Percentiles rank a stretch among this genome's conserved stretches.
phyloP scores from a whole-genome alignment of 1,140 invertebrate species.

The Cylas formicarius region DNA sequence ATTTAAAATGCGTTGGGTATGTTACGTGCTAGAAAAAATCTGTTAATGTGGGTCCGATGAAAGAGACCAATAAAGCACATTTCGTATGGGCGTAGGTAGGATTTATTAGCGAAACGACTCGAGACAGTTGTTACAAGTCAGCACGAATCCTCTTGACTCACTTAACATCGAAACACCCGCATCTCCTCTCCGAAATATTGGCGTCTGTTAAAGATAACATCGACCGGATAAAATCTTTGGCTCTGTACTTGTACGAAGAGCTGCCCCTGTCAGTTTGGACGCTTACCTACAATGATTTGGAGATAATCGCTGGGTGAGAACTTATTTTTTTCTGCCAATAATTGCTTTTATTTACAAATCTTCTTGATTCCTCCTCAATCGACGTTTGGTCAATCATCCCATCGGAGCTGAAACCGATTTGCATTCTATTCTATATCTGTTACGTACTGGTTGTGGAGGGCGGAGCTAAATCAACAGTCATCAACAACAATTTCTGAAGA shows the following conservation, averaged over 20 bases:
- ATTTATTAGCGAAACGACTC: constrained; percentile 62
- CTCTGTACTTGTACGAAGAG: constrained; percentile 68
- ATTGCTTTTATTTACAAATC: neutral
- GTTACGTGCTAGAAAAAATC: too few relatives aligned
- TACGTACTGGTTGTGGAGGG: too few relatives aligned
- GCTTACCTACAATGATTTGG: constrained; percentile 59
- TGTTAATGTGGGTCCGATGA: too few relatives aligned
- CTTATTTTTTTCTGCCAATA: too few relatives aligned
- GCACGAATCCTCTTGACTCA: constrained; percentile 65
- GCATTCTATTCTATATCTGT: neutral
- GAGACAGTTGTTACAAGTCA: constrained; percentile 69
- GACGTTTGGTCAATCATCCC: too few relatives aligned
- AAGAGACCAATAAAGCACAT: too few relatives aligned
- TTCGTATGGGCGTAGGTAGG: too few relatives aligned
- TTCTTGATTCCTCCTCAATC: too few relatives aligned
- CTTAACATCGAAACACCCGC: constrained; percentile 62
- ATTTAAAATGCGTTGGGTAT: too few relatives aligned
- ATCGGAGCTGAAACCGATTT: too few relatives aligned
- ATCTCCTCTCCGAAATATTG: constrained; percentile 62
- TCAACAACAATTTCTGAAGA: too few relatives aligned
- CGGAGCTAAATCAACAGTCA: too few relatives aligned
- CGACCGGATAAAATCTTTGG: constrained; percentile 53
- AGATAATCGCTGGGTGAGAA: constrained; percentile 51
- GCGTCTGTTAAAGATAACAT: constrained; percentile 57
- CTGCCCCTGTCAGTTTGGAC: constrained; percentile 65